These are phyloP conservation scores for Bovichtus diacanthus DNA, from an alignment of 2,797 vertebrate genomes.

Conservation along the genomic window DNA sequence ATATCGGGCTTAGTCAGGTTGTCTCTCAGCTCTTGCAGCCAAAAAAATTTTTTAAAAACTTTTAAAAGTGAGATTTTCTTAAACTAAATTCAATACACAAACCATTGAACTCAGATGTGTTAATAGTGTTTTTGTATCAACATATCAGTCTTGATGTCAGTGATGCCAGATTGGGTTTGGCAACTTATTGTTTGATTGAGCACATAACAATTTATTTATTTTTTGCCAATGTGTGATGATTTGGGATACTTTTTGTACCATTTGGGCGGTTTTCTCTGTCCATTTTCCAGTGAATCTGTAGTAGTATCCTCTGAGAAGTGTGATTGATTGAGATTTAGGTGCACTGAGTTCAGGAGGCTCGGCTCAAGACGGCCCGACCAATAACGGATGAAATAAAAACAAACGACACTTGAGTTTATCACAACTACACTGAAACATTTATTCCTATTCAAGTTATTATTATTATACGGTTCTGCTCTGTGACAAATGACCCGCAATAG, in stretches of 20 bases:
- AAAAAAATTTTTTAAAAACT: background rate
- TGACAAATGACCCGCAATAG: background rate
- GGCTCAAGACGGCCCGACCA: background rate
- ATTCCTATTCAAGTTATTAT: too few species aligned
- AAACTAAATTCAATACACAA: background rate
- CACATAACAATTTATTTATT: too few species aligned
- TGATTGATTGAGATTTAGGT: background rate
- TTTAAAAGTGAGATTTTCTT: constrained; percentile 1
- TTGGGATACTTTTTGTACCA: background rate
- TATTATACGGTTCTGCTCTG: background rate
- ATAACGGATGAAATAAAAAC: constrained; percentile 9
- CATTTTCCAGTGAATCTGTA: background rate
- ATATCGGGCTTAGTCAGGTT: constrained; percentile 33
- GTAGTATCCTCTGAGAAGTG: background rate
- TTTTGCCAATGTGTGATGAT: too few species aligned
- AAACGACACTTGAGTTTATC: background rate
- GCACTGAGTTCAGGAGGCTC: background rate
- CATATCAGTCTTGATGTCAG: constrained; percentile 1
- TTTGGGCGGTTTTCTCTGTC: background rate
- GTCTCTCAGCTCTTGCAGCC: background rate
- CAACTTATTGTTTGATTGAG: too few species aligned
- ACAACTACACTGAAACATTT: background rate
- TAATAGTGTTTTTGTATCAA: background rate
- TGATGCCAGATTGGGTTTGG: constrained; percentile 5
- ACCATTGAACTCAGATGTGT: background rate